Evolutionary conservation across 23 tunicate genomes (phyloP), one percentile per base, ranked within the genome.

Genomic region (Phallusia fumigata): DNA sequence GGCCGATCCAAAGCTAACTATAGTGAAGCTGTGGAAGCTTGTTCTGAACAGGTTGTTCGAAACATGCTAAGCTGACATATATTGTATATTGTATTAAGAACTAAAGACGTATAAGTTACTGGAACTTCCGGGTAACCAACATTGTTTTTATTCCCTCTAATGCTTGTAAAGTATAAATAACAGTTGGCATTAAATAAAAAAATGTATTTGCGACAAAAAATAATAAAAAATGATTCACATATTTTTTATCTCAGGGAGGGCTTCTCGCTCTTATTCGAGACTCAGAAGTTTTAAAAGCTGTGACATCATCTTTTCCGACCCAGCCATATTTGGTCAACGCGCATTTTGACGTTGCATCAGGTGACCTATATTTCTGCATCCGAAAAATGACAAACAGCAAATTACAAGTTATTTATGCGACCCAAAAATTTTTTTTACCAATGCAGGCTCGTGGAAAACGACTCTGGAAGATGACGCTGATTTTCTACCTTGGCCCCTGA

Each of bases 321-420:
- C 83, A 75, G n/a, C 88, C 88, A 72, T 90, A 79, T 81, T 81
- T 85, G 47, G 86, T 90, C n/a, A 85, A 90, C 51, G 90, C 86
- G 10, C 80, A 35, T 31, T 90, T 73, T 50, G 69, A 85, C 65
- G 53, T 75, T 0, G 82, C 79, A 0, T 33, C 80, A 80, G 88
- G 94, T 89, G 76, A 58, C 5, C n/a, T n/a, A n/a, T n/a, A n/a
- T 24, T 58, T 58, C 13, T 6, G 28, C 8, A 21, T 58, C 13
- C 13, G 28, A 6, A 22, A 24, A 6, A 24, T 58, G 69, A 6
- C 28, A 58, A 21, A 24, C 69, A 58, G 16, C 3, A 58, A 58
- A 40, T 40, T 5, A 65, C 6, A 65, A 30, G 31, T 65, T 26
- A 11, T 11, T 5, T 65, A 12, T 28, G 11, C 74, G 31, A 24